These are phyloP conservation scores for Aethina tumida DNA, from an alignment of 1,140 invertebrate species.

Conservation along the genomic window DNA sequence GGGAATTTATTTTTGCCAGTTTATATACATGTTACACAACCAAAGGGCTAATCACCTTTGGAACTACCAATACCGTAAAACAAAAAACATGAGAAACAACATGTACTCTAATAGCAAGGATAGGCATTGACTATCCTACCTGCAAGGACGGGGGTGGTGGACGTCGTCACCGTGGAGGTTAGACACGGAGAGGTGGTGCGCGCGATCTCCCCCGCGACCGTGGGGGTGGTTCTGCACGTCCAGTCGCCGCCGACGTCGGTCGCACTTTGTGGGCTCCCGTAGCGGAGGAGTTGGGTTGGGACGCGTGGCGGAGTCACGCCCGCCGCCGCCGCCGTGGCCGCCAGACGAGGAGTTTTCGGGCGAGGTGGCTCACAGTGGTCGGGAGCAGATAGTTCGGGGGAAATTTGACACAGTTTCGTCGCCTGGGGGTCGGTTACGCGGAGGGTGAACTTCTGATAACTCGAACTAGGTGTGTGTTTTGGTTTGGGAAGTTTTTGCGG, in stretches of 20 bases:
- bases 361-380: conserved; percentile 10
- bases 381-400: conserved; percentile 2
- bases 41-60: no score
- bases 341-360: conserved; percentile 24
- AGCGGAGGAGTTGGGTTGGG: conserved; percentile 27
- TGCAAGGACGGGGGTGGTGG: background rate
- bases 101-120: no score
- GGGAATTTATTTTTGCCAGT: no score
- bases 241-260: conserved; percentile 25
- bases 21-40: no score
- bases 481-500: no score
- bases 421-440: background rate
- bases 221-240: conserved; percentile 22
- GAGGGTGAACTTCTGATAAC: no score
- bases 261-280: conserved; percentile 27
- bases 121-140: no score
- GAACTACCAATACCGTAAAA: no score
- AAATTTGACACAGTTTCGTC: conserved; percentile 2
- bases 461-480: conserved; percentile 4
- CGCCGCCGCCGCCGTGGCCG: conserved; percentile 19
- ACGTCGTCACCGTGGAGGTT: conserved; percentile 3
- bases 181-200: background rate
- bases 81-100: no score
- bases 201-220: conserved; percentile 9
- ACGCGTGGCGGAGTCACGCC: conserved; percentile 22